Evolutionary conservation across 1,140 invertebrate species (phyloP), one percentile per base, ranked within the genome.

Genomic region (Melipona quadrifasciata): DNA sequence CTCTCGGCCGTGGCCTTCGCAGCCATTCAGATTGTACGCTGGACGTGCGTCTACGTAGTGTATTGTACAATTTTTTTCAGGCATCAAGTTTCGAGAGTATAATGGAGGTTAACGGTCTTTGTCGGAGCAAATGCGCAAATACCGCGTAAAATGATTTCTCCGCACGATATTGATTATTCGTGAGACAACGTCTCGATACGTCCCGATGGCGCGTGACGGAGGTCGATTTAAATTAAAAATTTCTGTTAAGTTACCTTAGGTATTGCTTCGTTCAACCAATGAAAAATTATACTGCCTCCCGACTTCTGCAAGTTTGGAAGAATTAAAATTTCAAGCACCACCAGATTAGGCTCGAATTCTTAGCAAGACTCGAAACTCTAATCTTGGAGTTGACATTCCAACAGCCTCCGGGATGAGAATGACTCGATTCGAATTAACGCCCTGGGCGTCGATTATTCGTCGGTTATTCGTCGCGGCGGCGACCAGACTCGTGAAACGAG

Each of bases 11-110:
- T 58, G 51, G 70, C 78, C 47, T 57, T 64, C 76, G 58, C 82
- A 31, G 21, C 31, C 47, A 82, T 86, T 86, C 82, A 84, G 17
- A 73, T 65, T 72, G 16, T 24, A 39, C 31, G 17, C 17, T 72
- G 55, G 65, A 80, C 14, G 16, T 57, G 3, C 5, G 27, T 39
- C 27, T 10, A 58, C 39, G 39, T 61, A n/a, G 11, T 31, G 3
- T 19, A 4, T 51, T 17, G 4, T 39, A 6, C 1, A 47, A 47
- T 64, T 47, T 68, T 88, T 89, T 86, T 74, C 58, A 19, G 14
- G 10, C 34, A 68, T 76, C 47, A 21, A 82, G 57, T 67, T 39
- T 67, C 61, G 5, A 6, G 3, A 24, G 5, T n/a, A 58, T n/a
- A 19, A 58, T 31, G 3, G 31, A n/a, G 31, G 21, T 24, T 14